These are phyloP conservation scores for Drosophila setifemur DNA, from an alignment of 1,140 invertebrate species.

Conservation along the genomic window DNA sequence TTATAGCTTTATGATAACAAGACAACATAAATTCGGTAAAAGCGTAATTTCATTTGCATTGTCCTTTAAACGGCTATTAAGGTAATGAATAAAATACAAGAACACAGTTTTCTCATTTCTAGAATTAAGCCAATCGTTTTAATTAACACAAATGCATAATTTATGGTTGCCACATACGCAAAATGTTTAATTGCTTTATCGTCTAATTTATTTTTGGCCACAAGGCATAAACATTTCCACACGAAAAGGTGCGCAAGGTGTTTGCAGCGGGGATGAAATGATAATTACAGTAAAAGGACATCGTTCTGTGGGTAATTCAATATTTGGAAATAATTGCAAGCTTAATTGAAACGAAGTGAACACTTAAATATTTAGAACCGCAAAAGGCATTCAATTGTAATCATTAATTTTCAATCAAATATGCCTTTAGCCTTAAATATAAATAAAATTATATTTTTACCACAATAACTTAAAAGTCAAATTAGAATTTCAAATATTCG, in stretches of 20 bases:
- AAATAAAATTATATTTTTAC: too few species aligned
- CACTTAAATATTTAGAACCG: too few species aligned
- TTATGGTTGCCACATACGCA: conserved; percentile 13
- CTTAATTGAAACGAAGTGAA: background rate
- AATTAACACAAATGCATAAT: conserved; percentile 35
- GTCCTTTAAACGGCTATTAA: too few species aligned
- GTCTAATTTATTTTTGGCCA: conserved; percentile 30
- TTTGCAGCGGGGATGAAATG: conserved; percentile 17
- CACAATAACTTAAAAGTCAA: too few species aligned
- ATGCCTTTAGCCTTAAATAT: too few species aligned
- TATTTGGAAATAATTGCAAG: background rate
- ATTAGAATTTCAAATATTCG: too few species aligned
- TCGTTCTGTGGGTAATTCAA: conserved; percentile 3
- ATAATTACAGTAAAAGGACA: conserved; percentile 15
- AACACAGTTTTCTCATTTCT: background rate
- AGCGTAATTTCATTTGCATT: too few species aligned
- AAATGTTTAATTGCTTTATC: conserved; percentile 29
- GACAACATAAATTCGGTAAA: too few species aligned
- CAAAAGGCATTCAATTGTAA: too few species aligned
- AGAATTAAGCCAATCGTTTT: conserved; percentile 13
- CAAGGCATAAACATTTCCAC: conserved; percentile 15
- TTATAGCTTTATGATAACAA: too few species aligned
- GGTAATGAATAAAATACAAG: background rate
- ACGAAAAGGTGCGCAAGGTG: background rate
- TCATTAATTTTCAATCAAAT: too few species aligned